Evolutionary conservation across 2,888 invertebrate species (phyloP), one percentile per base, ranked within the genome.

Genomic region (Tipula unca): DNA sequence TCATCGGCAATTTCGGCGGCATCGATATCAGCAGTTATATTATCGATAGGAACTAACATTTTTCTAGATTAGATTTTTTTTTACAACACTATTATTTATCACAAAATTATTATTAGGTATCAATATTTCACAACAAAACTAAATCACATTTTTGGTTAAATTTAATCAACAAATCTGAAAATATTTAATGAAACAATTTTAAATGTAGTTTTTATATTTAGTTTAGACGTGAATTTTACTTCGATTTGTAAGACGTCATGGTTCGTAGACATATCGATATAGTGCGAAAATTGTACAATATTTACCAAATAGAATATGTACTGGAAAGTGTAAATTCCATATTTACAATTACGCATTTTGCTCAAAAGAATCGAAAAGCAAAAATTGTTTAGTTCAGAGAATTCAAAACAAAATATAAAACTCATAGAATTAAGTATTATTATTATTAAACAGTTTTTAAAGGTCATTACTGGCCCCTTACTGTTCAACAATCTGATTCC

Each of bases 1-100:
- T 86, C 87, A 69, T 69, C 69, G 69, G 25, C 25, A 20, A 69
- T 13, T 69, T 10, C 69, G 10, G 25, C 25, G 20, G 25, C 8
- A 69, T 69, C 25, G 25, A 25, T 25, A 69, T 10, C 48, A n/a
- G 8, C 48, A 2, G 82, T 82, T 82, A 29, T 10, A 82, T 82
- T 83, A 32, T 83, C n/a, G 48, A 48, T 83, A 83, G 83, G 83
- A 83, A 83, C 83, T 83, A 35, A 83, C 83, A 83, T 83, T 32
- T 83, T 83, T 82, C 29, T 54, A 13, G 25, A 25, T 25, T 69
- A 48, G 25, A 69, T 69, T 69, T 54, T 17, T 54, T 54, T 17
- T 20, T 69, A 48, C 25, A 69, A 20, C 25, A 69, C 25, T 69
- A 69, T 25, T 69, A 69, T 69, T 69, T 69, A 69, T 69, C 69